Evolutionary conservation across 1,140 invertebrate species (phyloP).

Genomic region (Charaxes varanes): DNA sequence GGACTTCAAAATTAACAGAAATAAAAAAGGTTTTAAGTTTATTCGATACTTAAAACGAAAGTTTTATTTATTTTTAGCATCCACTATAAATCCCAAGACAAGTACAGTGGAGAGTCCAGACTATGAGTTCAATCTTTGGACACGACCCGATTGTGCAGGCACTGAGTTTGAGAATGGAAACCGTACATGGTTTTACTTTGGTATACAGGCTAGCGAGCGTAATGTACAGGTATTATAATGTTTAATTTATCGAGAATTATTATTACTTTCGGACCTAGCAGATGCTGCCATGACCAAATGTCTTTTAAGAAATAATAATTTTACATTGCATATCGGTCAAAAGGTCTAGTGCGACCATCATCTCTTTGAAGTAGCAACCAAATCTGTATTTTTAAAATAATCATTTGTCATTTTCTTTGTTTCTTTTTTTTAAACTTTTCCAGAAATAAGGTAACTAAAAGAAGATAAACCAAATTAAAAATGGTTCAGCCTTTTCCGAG

Average conservation of each 20-base stretch:
- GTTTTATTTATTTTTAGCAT: slow-evolving; percentile 28
- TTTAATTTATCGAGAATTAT: not conserved
- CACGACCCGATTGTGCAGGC: slow-evolving; percentile 89
- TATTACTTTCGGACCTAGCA: no score
- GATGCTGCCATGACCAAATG: no score
- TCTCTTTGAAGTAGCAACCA: no score
- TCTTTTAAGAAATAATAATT: not conserved
- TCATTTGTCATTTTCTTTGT: no score
- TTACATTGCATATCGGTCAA: no score
- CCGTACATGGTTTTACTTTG: slow-evolving; percentile 96
- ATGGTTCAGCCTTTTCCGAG: no score
- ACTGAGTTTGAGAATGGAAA: slow-evolving; percentile 93
- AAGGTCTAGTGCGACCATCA: no score
- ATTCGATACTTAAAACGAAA: no score
- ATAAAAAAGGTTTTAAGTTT: slow-evolving; percentile 1
- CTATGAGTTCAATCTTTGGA: slow-evolving; percentile 94
- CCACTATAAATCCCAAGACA: slow-evolving; percentile 45
- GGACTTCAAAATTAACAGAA: not conserved
- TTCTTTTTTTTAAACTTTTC: no score
- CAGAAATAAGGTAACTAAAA: not conserved
- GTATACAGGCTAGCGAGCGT: slow-evolving; percentile 76
- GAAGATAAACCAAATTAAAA: not conserved
- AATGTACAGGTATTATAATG: slow-evolving; percentile 36
- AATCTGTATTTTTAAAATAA: no score
- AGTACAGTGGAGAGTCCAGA: slow-evolving; percentile 71